Evolutionary conservation across 2,797 vertebrate genomes (phyloP).

Genomic region (Potorous gilbertii): DNA sequence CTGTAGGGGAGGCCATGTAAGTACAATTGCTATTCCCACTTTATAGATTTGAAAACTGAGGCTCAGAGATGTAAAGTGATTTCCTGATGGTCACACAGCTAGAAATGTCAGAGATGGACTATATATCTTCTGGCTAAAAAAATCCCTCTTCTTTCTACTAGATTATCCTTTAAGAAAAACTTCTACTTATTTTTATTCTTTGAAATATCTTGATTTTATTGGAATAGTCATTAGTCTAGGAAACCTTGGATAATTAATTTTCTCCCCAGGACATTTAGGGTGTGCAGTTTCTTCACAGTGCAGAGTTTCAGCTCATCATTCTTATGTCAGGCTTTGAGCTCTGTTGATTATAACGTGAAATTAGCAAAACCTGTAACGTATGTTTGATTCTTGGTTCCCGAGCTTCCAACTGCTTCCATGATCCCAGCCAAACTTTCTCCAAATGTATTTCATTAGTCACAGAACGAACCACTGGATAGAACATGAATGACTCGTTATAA

Average conservation of each 20-base stretch:
- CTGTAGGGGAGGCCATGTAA: not conserved
- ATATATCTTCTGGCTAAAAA: not conserved
- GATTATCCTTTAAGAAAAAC: not conserved
- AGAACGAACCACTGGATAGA: not conserved
- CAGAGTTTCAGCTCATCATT: not conserved
- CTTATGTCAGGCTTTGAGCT: not conserved
- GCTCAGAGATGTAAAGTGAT: not conserved
- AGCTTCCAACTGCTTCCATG: not conserved
- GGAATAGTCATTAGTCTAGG: not conserved
- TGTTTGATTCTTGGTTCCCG: not conserved
- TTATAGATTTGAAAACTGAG: not conserved
- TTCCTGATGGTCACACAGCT: slow-evolving; percentile 1
- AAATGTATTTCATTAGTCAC: not conserved
- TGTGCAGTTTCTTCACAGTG: not conserved
- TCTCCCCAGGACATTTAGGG: slow-evolving; percentile 19
- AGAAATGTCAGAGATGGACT: slow-evolving; percentile 7
- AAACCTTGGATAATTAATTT: slow-evolving; percentile 18
- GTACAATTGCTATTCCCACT: not conserved
- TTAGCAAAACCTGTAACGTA: not conserved
- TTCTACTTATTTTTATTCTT: slow-evolving; percentile 27
- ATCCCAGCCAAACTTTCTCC: not conserved
- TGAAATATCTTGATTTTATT: slow-evolving; percentile 34
- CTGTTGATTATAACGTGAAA: not conserved
- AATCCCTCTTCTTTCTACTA: not conserved
- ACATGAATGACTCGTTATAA: not conserved